phyloP scores from a whole-genome alignment of 2,113 vertebrate species.

The Eleginops maclovinus region DNA sequence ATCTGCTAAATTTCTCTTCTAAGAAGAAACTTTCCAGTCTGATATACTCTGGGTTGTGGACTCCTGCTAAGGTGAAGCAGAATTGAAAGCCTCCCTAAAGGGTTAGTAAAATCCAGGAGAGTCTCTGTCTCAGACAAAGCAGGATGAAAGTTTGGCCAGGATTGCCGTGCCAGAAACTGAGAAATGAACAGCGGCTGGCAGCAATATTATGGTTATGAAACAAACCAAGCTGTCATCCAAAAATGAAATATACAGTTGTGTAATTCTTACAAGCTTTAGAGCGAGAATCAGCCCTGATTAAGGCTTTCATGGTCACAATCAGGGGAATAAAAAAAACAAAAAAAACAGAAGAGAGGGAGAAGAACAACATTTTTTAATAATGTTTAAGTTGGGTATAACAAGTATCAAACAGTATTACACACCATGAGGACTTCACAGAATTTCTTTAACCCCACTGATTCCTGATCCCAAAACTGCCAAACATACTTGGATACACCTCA shows the following conservation, averaged over 20 bases:
- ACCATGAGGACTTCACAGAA: too few species aligned
- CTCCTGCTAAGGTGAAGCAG: constrained; percentile 43
- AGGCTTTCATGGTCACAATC: neutral
- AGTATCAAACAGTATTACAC: too few species aligned
- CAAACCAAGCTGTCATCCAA: constrained; percentile 19
- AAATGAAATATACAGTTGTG: constrained; percentile 3
- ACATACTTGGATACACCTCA: neutral
- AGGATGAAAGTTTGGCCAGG: constrained; percentile 45
- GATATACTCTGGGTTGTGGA: constrained; percentile 39
- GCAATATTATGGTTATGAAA: constrained; percentile 57
- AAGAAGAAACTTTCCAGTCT: constrained; percentile 37
- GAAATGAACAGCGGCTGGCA: constrained; percentile 49
- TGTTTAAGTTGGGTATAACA: too few species aligned
- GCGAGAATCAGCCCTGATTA: neutral
- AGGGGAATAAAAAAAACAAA: too few species aligned
- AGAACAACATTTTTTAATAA: too few species aligned
- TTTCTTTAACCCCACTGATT: too few species aligned
- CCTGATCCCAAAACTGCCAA: neutral
- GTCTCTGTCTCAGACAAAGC: constrained; percentile 30
- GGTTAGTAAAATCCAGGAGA: constrained; percentile 39
- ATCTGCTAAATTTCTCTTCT: constrained; percentile 26
- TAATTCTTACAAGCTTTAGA: neutral
- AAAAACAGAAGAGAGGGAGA: too few species aligned
- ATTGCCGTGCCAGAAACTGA: constrained; percentile 47
- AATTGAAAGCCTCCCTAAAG: constrained; percentile 58